Evolutionary conservation across 2,888 invertebrate genomes (phyloP).

Genomic region (Eumerus sabulonum): DNA sequence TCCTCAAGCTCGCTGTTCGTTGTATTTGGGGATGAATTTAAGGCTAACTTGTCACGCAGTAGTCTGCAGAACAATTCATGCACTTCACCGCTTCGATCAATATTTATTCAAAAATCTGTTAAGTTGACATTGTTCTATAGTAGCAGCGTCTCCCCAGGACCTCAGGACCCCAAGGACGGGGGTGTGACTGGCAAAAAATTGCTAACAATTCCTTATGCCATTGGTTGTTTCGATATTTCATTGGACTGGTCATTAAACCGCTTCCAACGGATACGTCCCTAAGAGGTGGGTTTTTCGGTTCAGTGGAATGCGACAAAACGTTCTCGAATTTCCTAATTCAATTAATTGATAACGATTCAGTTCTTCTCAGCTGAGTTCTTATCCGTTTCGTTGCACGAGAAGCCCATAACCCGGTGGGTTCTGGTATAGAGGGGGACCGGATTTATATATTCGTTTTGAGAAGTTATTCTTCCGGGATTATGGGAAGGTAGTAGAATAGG

Average conservation of each 20-base stretch:
- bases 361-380: slow-evolving; percentile 18
- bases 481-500: slow-evolving; percentile 10
- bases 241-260: slow-evolving; percentile 37
- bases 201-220: background rate
- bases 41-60: slow-evolving; percentile 49
- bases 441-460: slow-evolving; percentile 51
- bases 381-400: slow-evolving; percentile 2
- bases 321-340: slow-evolving; percentile 57
- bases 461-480: slow-evolving; percentile 56
- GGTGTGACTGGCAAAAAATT: background rate
- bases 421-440: slow-evolving; percentile 6
- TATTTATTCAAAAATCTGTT: slow-evolving; percentile 47
- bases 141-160: too few species aligned
- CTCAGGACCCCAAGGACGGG: background rate
- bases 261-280: slow-evolving; percentile 1
- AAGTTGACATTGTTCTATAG: slow-evolving; percentile 18
- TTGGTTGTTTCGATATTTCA: slow-evolving; percentile 23
- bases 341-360: slow-evolving; percentile 60
- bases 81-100: slow-evolving; percentile 55
- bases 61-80: slow-evolving; percentile 49
- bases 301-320: slow-evolving; percentile 57
- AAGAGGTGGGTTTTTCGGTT: slow-evolving; percentile 37
- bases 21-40: background rate
- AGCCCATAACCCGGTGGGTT: slow-evolving; percentile 21
- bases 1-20: slow-evolving; percentile 27